Conservation (phyloP, 2,797 vertebrate species). For the Parauchenoglanis punctatus region DNA sequence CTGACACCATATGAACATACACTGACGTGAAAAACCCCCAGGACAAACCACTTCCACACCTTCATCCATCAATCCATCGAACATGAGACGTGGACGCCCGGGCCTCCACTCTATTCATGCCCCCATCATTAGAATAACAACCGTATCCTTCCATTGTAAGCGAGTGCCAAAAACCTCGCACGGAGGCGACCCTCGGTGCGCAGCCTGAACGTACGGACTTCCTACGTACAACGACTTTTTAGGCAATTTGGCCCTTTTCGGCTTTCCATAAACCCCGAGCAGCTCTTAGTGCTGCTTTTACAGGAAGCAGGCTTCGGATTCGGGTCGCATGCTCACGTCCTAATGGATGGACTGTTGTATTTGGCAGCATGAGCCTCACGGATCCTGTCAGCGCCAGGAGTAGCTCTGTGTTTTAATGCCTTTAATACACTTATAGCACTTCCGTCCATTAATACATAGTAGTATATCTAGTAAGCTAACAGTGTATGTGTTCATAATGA, state of each 20-base stretch:
- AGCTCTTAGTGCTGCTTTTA: constrained; percentile 26
- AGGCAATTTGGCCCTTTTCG: background rate
- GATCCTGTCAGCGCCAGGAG: constrained; percentile 30
- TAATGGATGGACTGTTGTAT: constrained; percentile 44
- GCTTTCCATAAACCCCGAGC: constrained; percentile 10
- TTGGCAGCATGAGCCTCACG: constrained; percentile 20
- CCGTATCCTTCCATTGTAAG: constrained; percentile 58
- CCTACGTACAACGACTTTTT: constrained; percentile 12
- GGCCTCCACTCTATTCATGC: constrained; percentile 39
- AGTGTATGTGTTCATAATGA: background rate
- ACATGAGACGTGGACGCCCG: constrained; percentile 38
- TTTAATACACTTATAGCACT: constrained; percentile 14
- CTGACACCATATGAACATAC: constrained; percentile 1
- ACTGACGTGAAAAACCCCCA: background rate
- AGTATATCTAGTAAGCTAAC: background rate
- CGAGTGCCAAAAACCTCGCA: constrained; percentile 15
- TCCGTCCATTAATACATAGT: background rate
- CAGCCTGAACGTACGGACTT: constrained; percentile 23
- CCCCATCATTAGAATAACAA: constrained; percentile 49
- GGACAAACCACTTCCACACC: constrained; percentile 22
- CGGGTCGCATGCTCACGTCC: constrained; percentile 30
- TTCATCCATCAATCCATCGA: constrained; percentile 42
- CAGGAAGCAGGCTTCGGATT: constrained; percentile 54
- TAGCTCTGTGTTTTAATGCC: constrained; percentile 20
- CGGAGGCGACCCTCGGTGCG: background rate